Conservation (phyloP, 2,113 vertebrate species). For the Ammodytes marinus region DNA sequence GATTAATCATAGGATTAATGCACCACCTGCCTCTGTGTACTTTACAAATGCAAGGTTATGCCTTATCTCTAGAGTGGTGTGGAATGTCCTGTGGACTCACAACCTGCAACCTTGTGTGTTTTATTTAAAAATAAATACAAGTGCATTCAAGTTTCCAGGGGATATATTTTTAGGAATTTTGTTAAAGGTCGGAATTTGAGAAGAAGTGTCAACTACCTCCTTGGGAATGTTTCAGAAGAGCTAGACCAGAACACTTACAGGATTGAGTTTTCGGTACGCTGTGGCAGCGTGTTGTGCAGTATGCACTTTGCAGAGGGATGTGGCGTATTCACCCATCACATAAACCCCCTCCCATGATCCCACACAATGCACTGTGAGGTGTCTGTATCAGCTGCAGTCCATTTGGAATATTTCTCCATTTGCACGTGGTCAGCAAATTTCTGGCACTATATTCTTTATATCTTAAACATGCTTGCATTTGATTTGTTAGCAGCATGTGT, state of each 20-base stretch:
- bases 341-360: slow-evolving; percentile 1
- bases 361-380: neutral
- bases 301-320: slow-evolving; percentile 32
- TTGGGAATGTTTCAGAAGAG: slow-evolving; percentile 49
- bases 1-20: slow-evolving; percentile 31
- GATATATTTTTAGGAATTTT: neutral
- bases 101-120: neutral
- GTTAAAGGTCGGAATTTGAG: neutral
- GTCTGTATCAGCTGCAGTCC: slow-evolving; percentile 21
- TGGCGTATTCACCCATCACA: neutral
- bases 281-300: slow-evolving; percentile 35
- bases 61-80: slow-evolving; percentile 3
- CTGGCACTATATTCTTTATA: neutral
- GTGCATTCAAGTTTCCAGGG: neutral
- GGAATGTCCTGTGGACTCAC: neutral
- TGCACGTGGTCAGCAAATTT: slow-evolving; percentile 5
- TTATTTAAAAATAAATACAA: neutral
- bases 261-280: slow-evolving; percentile 50
- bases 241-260: slow-evolving; percentile 37
- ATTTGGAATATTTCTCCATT: neutral
- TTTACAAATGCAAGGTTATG: slow-evolving; percentile 13
- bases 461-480: neutral
- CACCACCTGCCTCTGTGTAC: slow-evolving; percentile 5
- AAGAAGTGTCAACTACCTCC: slow-evolving; percentile 32
- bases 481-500: neutral